Evolutionary conservation across 2,888 invertebrate genomes (phyloP), one percentile per base, ranked within the genome.

Genomic region (Drosophila mulleri): DNA sequence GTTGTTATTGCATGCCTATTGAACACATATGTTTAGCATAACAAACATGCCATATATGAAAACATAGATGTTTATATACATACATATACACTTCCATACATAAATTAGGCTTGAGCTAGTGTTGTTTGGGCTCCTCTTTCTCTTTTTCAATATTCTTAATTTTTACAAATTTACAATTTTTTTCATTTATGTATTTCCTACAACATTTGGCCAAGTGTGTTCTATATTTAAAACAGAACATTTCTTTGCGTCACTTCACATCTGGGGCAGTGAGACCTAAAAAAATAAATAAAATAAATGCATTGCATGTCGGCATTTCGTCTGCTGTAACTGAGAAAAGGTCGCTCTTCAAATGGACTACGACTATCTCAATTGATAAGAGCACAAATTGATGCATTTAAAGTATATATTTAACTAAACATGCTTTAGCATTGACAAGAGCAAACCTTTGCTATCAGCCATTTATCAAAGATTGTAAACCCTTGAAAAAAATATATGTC

Each of bases 211-310:
- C 3, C 1, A 50, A 57, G 52, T 67, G 53, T 23, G 7, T 11
- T 57, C 57, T 71, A 48, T 60, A 57, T 71, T 60, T 57, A 76
- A 18, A 35, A 39, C 37, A n/a, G 12, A 32, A 29, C 42, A 47
- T 59, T 32, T 32, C 50, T 23, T 61, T 50, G 20, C 42, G 39
- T 6, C 52, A 60, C 16, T 47, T 52, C 29, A 54, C 59, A 70
- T 75, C 29, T 64, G 74, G 66, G 61, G 18, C 66, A 78, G 8
- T 23, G 52, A 6, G 42, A n/a, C 50, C 32, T n/a, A 41, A 37
- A 57, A 53, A 23, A 23, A 23, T n/a, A 23, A 26, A 26, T 0
- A 26, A 26, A 3, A 23, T 3, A 26, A 26, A 58, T 44, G n/a
- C 20, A 62, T 32, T 48, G 20, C 35, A 23, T 39, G 39, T 14